phyloP scores from a whole-genome alignment of 2,888 invertebrate species.

The Myopa testacea region DNA sequence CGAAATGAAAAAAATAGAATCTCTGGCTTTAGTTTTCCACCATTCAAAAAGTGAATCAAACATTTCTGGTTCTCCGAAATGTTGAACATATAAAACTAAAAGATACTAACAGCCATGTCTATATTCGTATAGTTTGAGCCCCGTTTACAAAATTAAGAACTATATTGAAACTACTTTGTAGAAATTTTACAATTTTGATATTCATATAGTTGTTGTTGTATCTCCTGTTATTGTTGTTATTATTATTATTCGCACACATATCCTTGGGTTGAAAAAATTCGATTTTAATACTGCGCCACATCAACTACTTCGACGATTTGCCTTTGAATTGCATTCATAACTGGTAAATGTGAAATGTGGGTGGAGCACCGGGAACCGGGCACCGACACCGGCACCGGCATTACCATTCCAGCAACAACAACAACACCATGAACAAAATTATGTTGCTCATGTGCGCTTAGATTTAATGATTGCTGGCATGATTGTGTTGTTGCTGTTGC shows the following conservation, averaged over 20 bases:
- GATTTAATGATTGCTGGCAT: slow-evolving; percentile 12
- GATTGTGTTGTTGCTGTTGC: not conserved
- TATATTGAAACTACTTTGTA: not conserved
- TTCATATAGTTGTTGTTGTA: not conserved
- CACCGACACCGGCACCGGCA: slow-evolving; percentile 3
- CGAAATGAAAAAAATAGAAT: not conserved
- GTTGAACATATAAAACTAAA: not conserved
- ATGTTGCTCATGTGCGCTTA: slow-evolving; percentile 7
- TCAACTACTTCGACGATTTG: not conserved
- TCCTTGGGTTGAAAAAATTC: not conserved
- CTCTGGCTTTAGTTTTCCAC: not conserved
- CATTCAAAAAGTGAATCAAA: not conserved
- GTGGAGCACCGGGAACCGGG: slow-evolving; percentile 19
- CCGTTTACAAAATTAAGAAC: not conserved
- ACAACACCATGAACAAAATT: not conserved
- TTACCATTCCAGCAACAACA: not conserved
- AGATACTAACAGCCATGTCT: not conserved
- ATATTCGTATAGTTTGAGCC: not conserved
- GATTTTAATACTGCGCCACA: not conserved
- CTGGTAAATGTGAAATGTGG: slow-evolving; percentile 28
- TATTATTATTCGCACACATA: not conserved
- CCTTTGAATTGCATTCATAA: slow-evolving; percentile 14
- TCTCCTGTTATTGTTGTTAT: not conserved
- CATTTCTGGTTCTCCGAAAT: not conserved
- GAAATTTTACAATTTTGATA: not conserved